These are phyloP conservation scores for Nettapus auritus DNA, from an alignment of 2,113 vertebrate genomes.

Conservation along the genomic window DNA sequence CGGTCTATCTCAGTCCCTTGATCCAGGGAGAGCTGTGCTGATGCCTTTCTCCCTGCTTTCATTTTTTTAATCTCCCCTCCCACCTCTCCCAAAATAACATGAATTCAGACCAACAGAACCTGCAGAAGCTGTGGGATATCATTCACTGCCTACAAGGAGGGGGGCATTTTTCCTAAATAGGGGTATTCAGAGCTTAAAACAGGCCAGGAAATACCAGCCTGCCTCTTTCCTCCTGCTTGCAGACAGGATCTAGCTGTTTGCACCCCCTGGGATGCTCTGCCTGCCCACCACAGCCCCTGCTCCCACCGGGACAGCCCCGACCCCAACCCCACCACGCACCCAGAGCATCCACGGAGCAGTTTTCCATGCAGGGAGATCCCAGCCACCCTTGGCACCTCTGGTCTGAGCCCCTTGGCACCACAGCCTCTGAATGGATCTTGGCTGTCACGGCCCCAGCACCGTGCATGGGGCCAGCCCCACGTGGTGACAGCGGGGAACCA, in stretches of 20 bases:
- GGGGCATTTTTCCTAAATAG: conserved; percentile 1
- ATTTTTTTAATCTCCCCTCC: not conserved
- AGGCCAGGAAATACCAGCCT: conserved; percentile 11
- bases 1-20: conserved; percentile 20
- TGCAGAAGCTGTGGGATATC: not conserved
- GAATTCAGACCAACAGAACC: not conserved
- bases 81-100: not conserved
- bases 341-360: rapidly evolving
- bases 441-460: not conserved
- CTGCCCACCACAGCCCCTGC: not conserved
- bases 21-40: not conserved
- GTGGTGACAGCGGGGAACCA: rapidly evolving
- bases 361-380: not conserved
- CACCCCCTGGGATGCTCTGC: not conserved
- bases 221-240: not conserved
- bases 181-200: conserved; percentile 8
- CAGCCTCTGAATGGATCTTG: rapidly evolving
- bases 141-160: not conserved
- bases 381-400: not conserved
- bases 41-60: not conserved
- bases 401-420: not conserved
- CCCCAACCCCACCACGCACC: rapidly evolving
- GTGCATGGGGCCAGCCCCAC: not conserved
- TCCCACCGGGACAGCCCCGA: not conserved
- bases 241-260: rapidly evolving